Conservation (phyloP, 2,888 invertebrate species). For the Oxytorus armatus region DNA sequence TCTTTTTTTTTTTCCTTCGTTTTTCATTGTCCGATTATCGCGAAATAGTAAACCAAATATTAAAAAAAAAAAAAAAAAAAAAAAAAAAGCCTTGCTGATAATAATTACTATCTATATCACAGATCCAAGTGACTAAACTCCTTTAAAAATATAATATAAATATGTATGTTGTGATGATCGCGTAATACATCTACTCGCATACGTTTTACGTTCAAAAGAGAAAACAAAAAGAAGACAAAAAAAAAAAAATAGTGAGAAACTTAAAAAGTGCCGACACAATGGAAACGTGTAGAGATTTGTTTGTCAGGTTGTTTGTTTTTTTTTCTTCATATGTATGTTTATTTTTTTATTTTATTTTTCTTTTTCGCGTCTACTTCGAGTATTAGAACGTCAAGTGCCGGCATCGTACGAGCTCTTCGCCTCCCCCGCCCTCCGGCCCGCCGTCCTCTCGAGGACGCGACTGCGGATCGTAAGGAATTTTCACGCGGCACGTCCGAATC, state of each 20-base stretch:
- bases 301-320: conserved; percentile 23
- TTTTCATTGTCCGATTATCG: conserved; percentile 69
- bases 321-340: conserved; percentile 24
- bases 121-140: conserved; percentile 85
- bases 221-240: conserved; percentile 74
- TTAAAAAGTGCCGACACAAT: conserved; percentile 76
- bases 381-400: conserved; percentile 28
- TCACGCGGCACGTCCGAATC: no score
- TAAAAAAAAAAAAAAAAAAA: conserved; percentile 73
- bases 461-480: no score
- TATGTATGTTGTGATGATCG: conserved; percentile 80
- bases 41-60: conserved; percentile 80
- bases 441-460: no score
- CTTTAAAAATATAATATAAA: conserved; percentile 84
- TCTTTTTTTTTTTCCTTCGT: conserved; percentile 64
- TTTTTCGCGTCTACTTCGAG: conserved; percentile 33
- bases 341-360: conserved; percentile 20
- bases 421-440: no score
- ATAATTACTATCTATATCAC: conserved; percentile 85
- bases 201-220: conserved; percentile 71
- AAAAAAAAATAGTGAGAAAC: conserved; percentile 72
- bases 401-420: conserved; percentile 12
- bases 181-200: conserved; percentile 77
- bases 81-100: conserved; percentile 78
- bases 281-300: conserved; percentile 76